Evolutionary conservation across 2,113 vertebrate species (phyloP).

Genomic region (Galeopterus variegatus): DNA sequence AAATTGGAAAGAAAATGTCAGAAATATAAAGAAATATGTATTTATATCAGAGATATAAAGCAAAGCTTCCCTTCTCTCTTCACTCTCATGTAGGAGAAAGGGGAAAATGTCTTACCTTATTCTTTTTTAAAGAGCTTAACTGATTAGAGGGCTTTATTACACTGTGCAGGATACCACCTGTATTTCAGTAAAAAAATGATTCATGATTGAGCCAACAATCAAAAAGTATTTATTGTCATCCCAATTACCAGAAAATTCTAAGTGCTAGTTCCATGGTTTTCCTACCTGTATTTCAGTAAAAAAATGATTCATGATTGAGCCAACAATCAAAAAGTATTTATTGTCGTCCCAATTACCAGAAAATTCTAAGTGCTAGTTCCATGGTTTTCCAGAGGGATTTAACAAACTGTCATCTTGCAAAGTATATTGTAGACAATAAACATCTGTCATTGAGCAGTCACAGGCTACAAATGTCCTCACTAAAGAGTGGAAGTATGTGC

Average conservation of each 20-base stretch:
- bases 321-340: conserved; percentile 35
- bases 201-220: neutral
- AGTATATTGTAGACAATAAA: neutral
- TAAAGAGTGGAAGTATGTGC: neutral
- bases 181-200: conserved; percentile 55
- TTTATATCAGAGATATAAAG: conserved; percentile 3
- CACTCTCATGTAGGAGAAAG: neutral
- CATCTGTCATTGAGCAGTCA: neutral
- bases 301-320: neutral
- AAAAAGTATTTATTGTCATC: conserved; percentile 30
- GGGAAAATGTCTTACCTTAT: neutral
- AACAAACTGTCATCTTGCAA: neutral
- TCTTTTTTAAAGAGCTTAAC: conserved; percentile 53
- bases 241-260: neutral
- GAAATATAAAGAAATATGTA: neutral
- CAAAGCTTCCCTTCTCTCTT: conserved; percentile 12
- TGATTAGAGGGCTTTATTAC: conserved; percentile 6
- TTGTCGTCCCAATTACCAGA: neutral
- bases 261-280: no score
- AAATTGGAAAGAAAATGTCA: conserved; percentile 46
- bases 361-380: neutral
- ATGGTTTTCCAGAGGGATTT: neutral
- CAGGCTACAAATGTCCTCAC: neutral
- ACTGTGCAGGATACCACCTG: neutral
- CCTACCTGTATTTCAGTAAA: conserved; percentile 45